These are phyloP conservation scores for Mesorhabditis spiculigera DNA, from an alignment of 2,888 invertebrate genomes.

Conservation along the genomic window DNA sequence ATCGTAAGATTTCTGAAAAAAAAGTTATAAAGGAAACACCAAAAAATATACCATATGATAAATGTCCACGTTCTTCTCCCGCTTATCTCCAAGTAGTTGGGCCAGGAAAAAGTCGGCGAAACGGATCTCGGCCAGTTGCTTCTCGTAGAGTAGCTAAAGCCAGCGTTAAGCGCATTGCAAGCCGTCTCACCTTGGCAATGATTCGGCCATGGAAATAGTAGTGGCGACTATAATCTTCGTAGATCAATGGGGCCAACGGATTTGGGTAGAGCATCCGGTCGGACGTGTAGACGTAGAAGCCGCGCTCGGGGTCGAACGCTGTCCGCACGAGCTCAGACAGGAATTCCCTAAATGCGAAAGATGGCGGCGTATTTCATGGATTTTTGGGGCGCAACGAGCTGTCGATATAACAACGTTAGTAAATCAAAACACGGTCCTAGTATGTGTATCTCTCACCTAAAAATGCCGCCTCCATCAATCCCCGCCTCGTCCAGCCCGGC, in stretches of 20 bases:
- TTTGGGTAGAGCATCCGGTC: conserved; percentile 79
- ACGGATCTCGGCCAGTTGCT: conserved; percentile 86
- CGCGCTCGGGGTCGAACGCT: conserved; percentile 63
- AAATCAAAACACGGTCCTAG: neutral
- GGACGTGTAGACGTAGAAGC: conserved; percentile 70
- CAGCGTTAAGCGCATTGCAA: no score
- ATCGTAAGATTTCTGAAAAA: neutral
- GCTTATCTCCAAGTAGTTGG: conserved; percentile 68
- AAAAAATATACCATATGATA: conserved; percentile 28
- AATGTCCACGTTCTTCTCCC: conserved; percentile 24
- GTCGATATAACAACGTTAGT: neutral
- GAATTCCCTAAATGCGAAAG: conserved; percentile 69
- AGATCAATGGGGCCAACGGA: conserved; percentile 76
- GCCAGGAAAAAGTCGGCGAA: conserved; percentile 92
- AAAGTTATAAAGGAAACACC: neutral
- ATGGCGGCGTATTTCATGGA: neutral
- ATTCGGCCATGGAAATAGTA: conserved; percentile 91
- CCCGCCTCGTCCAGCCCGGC: conserved; percentile 91
- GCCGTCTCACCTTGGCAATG: conserved; percentile 78
- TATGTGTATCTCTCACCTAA: conserved; percentile 64
- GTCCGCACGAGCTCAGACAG: conserved; percentile 80
- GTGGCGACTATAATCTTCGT: conserved; percentile 64
- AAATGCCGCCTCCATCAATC: conserved; percentile 93
- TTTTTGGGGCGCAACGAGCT: no score
- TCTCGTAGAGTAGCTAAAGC: conserved; percentile 83